Evolutionary conservation across 2,797 vertebrate genomes (phyloP), one percentile per base, ranked within the genome.

Genomic region (Xyrichtys novacula): DNA sequence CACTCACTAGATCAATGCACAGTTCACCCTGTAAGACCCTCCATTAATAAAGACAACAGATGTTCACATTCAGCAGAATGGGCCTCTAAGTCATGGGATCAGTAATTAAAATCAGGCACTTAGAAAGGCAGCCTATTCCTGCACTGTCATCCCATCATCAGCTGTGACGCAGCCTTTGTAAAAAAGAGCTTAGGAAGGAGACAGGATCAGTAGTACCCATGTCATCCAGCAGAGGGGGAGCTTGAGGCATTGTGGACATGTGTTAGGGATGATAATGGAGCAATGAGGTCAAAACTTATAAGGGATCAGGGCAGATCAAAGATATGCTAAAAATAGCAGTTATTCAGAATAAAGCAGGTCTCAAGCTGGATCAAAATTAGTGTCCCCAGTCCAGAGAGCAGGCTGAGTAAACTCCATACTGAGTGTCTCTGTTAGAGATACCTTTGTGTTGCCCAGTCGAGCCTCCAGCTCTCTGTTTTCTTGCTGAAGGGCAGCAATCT

Each of bases 401-500:
- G 16, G 50, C 32, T 46, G 19, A 58, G 23, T 28, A 11, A 65
- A 58, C 1, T 11, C 16, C 15, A 34, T 20, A 2, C 38, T 34
- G 32, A 11, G 20, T 19, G 48, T 9, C 28, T 31, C 20, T 26
- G 31, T 47, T 32, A 16, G 23, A 11, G n/a, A 85, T 94, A 99
- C 98, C 96, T 96, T 97, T 10, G 93, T 87, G 62, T 91, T 83
- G 7, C 89, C 90, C 28, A 96, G 91, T 36, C 91, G 94, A 36
- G 94, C 93, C 79, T 98, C 95, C 66, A 98, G 93, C 68, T 95
- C 94, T 68, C 94, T 87, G 82, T 96, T 97, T 75, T 97, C 95
- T 72, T 93, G 92, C 85, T 98, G 96, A 65, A 99, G 86, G 59
- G 94, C 91, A 49, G 95, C 95, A 0, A 99, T 98, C 92, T 99